Evolutionary conservation across 92 coral and sea anemone genomes (phyloP).

Genomic region (Muricea muricata): DNA sequence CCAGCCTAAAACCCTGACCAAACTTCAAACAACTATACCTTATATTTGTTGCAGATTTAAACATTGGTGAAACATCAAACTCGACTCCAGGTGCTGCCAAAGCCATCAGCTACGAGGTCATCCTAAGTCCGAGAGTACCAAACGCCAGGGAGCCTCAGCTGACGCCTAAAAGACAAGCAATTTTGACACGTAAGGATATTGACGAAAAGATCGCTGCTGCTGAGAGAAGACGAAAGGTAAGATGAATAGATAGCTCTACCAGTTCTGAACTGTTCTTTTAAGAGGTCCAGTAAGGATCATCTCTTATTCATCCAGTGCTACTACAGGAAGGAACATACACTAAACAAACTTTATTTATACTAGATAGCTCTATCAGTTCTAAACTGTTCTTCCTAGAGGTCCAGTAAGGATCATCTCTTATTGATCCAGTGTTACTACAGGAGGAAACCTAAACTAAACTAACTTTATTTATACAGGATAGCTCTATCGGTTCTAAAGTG

Average conservation of each 20-base stretch:
- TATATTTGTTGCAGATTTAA: background rate
- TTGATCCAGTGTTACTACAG: background rate
- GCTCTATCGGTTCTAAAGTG: no score
- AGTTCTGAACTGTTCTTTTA: no score
- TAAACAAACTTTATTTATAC: background rate
- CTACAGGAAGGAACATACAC: no score
- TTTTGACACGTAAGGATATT: constrained; percentile 7
- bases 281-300: no score
- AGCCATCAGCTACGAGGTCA: constrained; percentile 27
- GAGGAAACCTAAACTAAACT: background rate
- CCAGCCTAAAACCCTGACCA: no score
- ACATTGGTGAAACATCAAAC: background rate
- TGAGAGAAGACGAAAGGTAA: constrained; percentile 34
- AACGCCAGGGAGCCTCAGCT: constrained; percentile 19
- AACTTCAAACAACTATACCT: background rate
- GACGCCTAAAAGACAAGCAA: constrained; percentile 17
- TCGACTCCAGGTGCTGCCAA: constrained; percentile 6
- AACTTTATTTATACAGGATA: no score
- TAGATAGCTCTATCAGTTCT: background rate
- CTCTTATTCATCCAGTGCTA: no score
- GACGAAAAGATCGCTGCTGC: constrained; percentile 35
- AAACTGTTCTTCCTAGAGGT: no score
- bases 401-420: no score
- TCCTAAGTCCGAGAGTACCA: constrained; percentile 28
- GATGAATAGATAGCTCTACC: no score